Conservation (phyloP, 2,113 vertebrate species). For the Eonycteris spelaea region DNA sequence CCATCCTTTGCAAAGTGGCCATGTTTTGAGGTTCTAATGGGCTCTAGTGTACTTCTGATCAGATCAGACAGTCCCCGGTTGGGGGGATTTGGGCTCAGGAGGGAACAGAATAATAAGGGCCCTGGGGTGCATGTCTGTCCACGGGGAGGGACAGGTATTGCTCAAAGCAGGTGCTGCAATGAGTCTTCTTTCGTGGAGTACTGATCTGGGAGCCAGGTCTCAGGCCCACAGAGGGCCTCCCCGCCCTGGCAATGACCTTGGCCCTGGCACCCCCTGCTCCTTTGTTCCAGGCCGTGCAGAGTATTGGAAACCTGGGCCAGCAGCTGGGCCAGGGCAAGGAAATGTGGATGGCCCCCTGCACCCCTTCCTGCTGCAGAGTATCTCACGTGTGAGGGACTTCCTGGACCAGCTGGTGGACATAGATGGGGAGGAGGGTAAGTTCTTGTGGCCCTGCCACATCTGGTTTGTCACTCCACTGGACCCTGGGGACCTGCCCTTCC, state of each 20-base stretch:
- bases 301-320: slow-evolving; percentile 92
- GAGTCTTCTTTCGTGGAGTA: not conserved
- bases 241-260: not conserved
- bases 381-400: slow-evolving; percentile 87
- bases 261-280: not conserved
- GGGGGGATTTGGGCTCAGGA: not conserved
- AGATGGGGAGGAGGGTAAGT: slow-evolving; percentile 86
- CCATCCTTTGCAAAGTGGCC: not conserved
- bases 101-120: not conserved
- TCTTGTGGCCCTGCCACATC: accelerated
- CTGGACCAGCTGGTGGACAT: slow-evolving; percentile 89
- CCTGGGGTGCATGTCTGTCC: not conserved
- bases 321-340: slow-evolving; percentile 95
- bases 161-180: not conserved
- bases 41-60: not conserved
- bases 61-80: not conserved
- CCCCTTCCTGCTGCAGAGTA: slow-evolving; percentile 87
- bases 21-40: not conserved
- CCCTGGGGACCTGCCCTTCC: not conserved
- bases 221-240: not conserved
- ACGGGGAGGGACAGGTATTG: not conserved
- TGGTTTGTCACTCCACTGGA: not conserved
- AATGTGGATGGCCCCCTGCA: slow-evolving; percentile 93
- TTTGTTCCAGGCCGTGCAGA: slow-evolving; percentile 88
- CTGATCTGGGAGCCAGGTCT: not conserved